Evolutionary conservation across 2,888 invertebrate genomes (phyloP), one percentile per base, ranked within the genome.

Genomic region (Malacosoma neustria): DNA sequence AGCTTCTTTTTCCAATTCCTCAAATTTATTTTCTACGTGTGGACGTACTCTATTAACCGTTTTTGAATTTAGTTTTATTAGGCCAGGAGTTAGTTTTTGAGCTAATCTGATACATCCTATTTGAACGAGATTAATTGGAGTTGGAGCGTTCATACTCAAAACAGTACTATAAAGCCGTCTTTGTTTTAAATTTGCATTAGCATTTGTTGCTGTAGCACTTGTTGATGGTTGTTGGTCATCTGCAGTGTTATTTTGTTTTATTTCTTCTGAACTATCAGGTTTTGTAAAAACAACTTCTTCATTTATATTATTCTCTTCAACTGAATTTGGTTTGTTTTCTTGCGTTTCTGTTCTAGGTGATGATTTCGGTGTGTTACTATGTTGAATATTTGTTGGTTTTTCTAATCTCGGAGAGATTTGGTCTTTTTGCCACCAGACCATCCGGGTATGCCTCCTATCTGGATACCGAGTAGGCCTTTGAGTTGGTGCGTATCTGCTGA

Each of bases 1-100:
- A 1, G 90, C 89, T 57, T 89, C 87, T 42, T 87, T 84, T 56
- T 89, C 89, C 33, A 89, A 57, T 49, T 89, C 89, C 39, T 89
- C 89, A 41, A 82, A 81, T 49, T 82, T 81, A 39, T 69, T 68
- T 36, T 81, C 80, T 12, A 74, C 71, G 34, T 60, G 71, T 2
- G 72, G 67, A 30, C 77, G 59, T 11, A 72, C 51, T 41, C 79
- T 67, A 76, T 71, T 11, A 79, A 77, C 70, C 32, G 81, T 71
- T 43, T 84, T 85, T 1, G 82, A 68, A 42, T 77, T 82, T 2
- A 85, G 54, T 46, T 82, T 82, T 3, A 85, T 53, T 4, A 85
- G 60, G 1, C 82, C 82, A 11, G 81, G 79, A 4, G 77, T 59
- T 22, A 80, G 51, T 45, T 82, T 81, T 38, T 80, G 80, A 1